Evolutionary conservation across 2,888 invertebrate species (phyloP), one percentile per base, ranked within the genome.

Genomic region (Cephus pulcher): DNA sequence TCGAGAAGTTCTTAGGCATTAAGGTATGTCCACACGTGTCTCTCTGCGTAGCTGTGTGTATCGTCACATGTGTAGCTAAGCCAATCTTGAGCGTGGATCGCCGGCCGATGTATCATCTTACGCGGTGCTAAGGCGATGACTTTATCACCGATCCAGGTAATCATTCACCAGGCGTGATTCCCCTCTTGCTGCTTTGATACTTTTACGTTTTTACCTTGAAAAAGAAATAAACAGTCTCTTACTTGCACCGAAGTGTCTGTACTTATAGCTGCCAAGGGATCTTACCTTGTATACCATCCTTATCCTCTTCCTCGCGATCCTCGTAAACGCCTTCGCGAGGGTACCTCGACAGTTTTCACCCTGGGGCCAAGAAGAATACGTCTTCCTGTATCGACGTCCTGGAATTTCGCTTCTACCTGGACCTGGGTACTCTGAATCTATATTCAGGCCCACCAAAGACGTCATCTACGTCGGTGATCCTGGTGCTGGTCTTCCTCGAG

Each of bases 51-150:
- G 56, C 56, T 23, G 56, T 56, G 23, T 56, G 2, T 23, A 56
- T 56, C 56, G 56, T 56, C 56, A 23, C 23, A 9, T 56, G 23
- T 9, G 56, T 56, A 56, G 56, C 23, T 23, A 56, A 56, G 56
- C 56, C 56, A 90, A 90, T 91, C 91, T 91, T 85, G 85, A 80
- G 84, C 81, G 85, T 84, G 84, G 88, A 91, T 91, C 90, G 86
- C 88, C 87, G 88, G 84, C 88, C 91, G 89, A 91, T 91, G 91
- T 91, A 91, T 91, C 90, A 91, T 91, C 90, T 91, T 91, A 91
- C 91, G 86, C 85, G 88, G 88, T 87, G 88, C 89, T 88, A 89
- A 90, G 89, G 90, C 91, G 91, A 91, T 90, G 91, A 91, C 91
- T 91, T 91, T 91, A 91, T 91, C 91, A 88, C 90, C 90, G 89